Base-by-base conservation (phyloP, 2,113 vertebrate species). In the Parotia lawesii region DNA sequence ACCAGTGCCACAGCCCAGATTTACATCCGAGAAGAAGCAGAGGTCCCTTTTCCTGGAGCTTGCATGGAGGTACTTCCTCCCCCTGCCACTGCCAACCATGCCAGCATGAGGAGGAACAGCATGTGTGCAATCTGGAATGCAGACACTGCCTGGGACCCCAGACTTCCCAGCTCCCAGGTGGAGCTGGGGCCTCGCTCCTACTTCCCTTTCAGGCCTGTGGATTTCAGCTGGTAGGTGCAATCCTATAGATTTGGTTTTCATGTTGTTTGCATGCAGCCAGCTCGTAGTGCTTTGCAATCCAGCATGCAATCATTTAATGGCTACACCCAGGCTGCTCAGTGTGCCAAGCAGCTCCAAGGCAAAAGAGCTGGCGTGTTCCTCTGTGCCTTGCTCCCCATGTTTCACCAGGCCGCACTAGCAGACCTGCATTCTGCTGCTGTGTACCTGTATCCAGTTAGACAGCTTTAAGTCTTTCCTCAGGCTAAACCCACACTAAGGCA, bases 381-480 rank as follows among this genome's bases (percentile, higher is more conserved):
- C 4, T 74, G 33, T 0, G 1, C 45, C 53, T 33, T 62, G 20
- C 21, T 81, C 21, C 5, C 11, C 1, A 0, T 15, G 21, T 79
- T 92, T 74, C 44, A 42, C 42, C 1, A 1, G n/a, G 23, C 18
- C 0, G 4, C 12, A 9, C 3, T n/a, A 40, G 18, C 37, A 84
- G 37, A 78, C 27, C 3, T 61, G 16, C 29, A 23, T 58, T 53
- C n/a, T 1, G 1, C 6, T 65, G 57, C 18, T 70, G 11, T 20
- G 19, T 62, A n/a, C 16, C 9, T 71, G 7, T 20, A 65, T 35
- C 44, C 22, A 71, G 16, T 37, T 53, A 81, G 24, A 47, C 11
- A 54, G 20, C 8, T 92, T 50, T 27, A 70, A 69, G 58, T 57
- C 50, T 69, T 78, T 87, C 73, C 38, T 74, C 0, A 0, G 44